A percentile compares a stretch with the other conserved stretches of the same genome.
Evolutionary conservation across 2,113 vertebrate genomes (phyloP).

Genomic region (Anolis carolinensis): DNA sequence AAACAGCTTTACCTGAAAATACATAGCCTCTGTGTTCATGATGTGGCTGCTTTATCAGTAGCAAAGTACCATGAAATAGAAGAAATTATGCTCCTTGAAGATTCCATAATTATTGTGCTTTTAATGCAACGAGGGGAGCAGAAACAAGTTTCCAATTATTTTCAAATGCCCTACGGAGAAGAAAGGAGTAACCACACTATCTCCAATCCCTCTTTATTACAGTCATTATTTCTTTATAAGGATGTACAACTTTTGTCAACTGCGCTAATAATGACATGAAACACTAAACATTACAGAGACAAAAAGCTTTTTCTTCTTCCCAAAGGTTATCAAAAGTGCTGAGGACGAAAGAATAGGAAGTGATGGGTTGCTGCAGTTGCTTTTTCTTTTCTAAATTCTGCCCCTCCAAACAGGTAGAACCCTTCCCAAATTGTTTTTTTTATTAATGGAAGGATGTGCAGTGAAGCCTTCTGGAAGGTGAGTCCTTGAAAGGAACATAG

Average conservation of each 20-base stretch:
- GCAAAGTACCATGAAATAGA: conserved; percentile 23
- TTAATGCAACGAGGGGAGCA: conserved; percentile 30
- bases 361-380: background rate
- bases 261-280: conserved; percentile 27
- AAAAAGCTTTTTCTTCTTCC: conserved; percentile 15
- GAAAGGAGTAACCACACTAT: background rate
- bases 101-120: conserved; percentile 41
- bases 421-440: accelerated
- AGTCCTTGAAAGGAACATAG: conserved; percentile 11
- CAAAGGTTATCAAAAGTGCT: conserved; percentile 28
- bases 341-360: background rate
- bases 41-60: conserved; percentile 3
- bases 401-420: too few relatives aligned
- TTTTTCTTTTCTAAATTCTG: background rate
- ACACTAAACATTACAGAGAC: background rate
- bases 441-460: background rate
- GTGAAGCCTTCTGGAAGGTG: background rate
- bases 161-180: conserved; percentile 29
- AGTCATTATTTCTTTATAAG: background rate
- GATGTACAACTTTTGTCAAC: conserved; percentile 24
- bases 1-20: conserved; percentile 25
- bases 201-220: conserved; percentile 8
- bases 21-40: conserved; percentile 5
- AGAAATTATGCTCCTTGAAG: conserved; percentile 9
- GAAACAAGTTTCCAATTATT: conserved; percentile 54